Conservation (phyloP, 2,888 invertebrate species). For the Tenthredo livida region DNA sequence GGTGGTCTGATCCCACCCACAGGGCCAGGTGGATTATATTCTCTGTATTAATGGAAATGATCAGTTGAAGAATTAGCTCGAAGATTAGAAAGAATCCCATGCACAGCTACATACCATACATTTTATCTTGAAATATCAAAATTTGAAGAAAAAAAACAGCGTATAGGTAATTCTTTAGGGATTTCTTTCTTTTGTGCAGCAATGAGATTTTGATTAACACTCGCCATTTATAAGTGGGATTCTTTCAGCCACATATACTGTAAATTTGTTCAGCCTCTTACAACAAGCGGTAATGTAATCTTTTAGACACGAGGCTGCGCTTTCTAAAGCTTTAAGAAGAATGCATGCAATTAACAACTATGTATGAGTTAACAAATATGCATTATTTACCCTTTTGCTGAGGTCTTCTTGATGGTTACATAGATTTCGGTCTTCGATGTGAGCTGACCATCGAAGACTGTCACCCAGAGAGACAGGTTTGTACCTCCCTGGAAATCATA, state of each 20-base stretch:
- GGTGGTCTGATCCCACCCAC: slow-evolving; percentile 70
- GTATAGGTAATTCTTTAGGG: neutral
- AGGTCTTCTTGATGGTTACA: slow-evolving; percentile 81
- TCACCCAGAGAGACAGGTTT: slow-evolving; percentile 85
- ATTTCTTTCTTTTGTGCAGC: neutral
- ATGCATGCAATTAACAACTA: slow-evolving; percentile 48
- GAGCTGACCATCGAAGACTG: slow-evolving; percentile 84
- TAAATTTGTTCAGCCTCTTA: neutral
- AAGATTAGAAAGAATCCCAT: slow-evolving; percentile 39
- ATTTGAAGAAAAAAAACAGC: neutral
- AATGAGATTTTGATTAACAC: neutral
- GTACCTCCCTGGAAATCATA: slow-evolving; percentile 82
- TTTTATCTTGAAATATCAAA: neutral
- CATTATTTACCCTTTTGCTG: slow-evolving; percentile 66
- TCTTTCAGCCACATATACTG: neutral
- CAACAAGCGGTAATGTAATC: neutral
- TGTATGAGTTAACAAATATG: slow-evolving; percentile 69
- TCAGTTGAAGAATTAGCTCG: slow-evolving; percentile 2
- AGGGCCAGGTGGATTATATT: slow-evolving; percentile 65
- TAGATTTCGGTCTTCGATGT: slow-evolving; percentile 85
- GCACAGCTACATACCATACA: neutral
- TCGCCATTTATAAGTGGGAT: neutral
- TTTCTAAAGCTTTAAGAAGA: too few relatives aligned
- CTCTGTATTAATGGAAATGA: slow-evolving; percentile 53
- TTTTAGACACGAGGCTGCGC: too few relatives aligned